phyloP scores from a whole-genome alignment of 2,113 vertebrate genomes.

The Muntiacus muntjak region DNA sequence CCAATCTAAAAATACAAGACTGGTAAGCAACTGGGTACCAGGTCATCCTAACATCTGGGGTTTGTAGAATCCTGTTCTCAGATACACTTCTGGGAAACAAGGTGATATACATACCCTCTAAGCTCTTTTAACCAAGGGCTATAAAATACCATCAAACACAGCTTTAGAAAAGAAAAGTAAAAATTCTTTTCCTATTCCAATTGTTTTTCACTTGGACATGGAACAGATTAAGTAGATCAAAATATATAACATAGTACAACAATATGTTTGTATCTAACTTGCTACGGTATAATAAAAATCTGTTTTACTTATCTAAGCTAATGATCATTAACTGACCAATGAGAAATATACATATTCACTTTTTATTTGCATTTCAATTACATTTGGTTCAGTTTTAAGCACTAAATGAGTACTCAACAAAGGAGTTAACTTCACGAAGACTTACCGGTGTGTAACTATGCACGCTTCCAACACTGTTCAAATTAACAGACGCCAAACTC shows the following conservation, averaged over 20 bases:
- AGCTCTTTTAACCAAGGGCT: not conserved
- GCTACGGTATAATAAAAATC: not conserved
- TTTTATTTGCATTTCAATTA: slow-evolving; percentile 12
- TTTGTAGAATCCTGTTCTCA: not conserved
- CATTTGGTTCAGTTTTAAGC: slow-evolving; percentile 18
- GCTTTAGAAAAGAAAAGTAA: not conserved
- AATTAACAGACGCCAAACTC: slow-evolving; percentile 93
- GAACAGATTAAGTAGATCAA: slow-evolving; percentile 5
- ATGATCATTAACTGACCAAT: not conserved
- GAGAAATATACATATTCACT: not conserved
- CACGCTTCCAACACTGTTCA: slow-evolving; percentile 92
- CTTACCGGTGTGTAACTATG: slow-evolving; percentile 93
- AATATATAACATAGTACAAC: not conserved
- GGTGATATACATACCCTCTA: not conserved
- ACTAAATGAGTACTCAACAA: slow-evolving; percentile 27
- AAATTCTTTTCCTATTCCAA: not conserved
- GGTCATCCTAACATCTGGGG: not conserved
- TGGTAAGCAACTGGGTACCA: not conserved
- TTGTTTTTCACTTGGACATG: not conserved
- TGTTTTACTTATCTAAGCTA: slow-evolving; percentile 14
- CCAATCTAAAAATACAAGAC: not conserved
- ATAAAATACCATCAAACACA: not conserved
- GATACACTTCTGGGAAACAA: not conserved
- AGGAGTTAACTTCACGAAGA: slow-evolving; percentile 24
- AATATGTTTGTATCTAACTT: not conserved